Evolutionary conservation across 2,797 vertebrate genomes (phyloP), one percentile per base, ranked within the genome.

Genomic region (Argentina silus): DNA sequence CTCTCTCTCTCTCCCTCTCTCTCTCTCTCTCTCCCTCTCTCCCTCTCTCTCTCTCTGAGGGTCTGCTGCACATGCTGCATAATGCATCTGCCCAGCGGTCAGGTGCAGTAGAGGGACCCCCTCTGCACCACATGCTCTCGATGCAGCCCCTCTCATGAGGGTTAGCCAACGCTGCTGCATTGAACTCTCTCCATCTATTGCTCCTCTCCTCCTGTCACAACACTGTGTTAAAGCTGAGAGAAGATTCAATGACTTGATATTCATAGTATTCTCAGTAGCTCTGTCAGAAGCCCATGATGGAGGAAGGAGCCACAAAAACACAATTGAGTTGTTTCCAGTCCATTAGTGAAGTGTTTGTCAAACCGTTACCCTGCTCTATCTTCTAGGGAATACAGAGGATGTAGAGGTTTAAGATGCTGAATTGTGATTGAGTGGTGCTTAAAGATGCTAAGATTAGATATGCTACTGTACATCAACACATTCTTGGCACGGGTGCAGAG

Each of bases 391-490:
- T 73, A 81, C 10, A 47, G 76, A 76, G 68, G 78, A 80, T 63
- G 73, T 69, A 50, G 74, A 11, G 17, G 60, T 75, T 69, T 7
- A 63, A 59, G 56, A 71, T 64, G 70, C 78, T 75, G 67, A 74
- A 59, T 72, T 60, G 74, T 68, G 74, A 79, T 76, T 71, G 77
- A 79, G 80, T 76, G 75, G 69, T 59, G 67, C 78, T 80, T 72
- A 48, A 17, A 83, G 84, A 87, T 78, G 80, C 50, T 83, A 42
- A 77, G 83, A 89, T 86, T 66, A 89, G 81, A 87, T 67, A 74
- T 27, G n/a, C 51, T 9, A 51, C 67, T 78, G 77, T 76, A 73
- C 77, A 78, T 85, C 69, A 76, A 79, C 66, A 45, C 73, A 82
- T 78, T 81, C 78, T 78, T 77, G 69, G 75, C 15, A 27, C 14